A percentile compares a stretch with the other conserved stretches of the same genome.
phyloP scores from a whole-genome alignment of 2,797 vertebrate genomes.

The Cetoscarus ocellatus region DNA sequence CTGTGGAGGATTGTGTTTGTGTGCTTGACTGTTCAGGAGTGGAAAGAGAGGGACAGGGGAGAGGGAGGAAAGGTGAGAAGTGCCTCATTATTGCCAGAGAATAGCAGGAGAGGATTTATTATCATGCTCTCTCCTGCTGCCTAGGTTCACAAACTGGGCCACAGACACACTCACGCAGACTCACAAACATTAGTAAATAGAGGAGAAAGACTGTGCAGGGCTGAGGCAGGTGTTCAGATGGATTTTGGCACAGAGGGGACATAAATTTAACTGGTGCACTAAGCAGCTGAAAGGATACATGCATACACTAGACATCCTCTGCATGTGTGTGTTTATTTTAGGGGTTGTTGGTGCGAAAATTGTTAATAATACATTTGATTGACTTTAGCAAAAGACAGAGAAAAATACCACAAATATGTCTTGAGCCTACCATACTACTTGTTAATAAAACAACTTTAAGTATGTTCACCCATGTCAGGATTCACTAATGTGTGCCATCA shows the following conservation, averaged over 20 bases:
- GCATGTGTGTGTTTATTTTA: slow-evolving; percentile 2
- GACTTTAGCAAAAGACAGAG: slow-evolving; percentile 3
- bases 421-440: neutral
- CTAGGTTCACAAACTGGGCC: slow-evolving; percentile 22
- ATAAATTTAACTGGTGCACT: slow-evolving; percentile 35
- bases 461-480: neutral
- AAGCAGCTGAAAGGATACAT: slow-evolving; percentile 24
- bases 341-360: neutral
- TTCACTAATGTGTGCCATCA: too few species aligned
- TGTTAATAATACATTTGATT: neutral
- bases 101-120: slow-evolving; percentile 57
- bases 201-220: slow-evolving; percentile 25
- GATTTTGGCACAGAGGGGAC: slow-evolving; percentile 20
- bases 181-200: neutral
- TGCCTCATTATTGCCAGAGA: slow-evolving; percentile 55
- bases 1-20: slow-evolving; percentile 3
- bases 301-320: neutral
- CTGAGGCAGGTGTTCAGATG: slow-evolving; percentile 48
- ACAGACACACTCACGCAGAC: slow-evolving; percentile 4
- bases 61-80: slow-evolving; percentile 52
- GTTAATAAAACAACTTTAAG: neutral
- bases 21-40: neutral
- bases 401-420: neutral
- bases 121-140: slow-evolving; percentile 36
- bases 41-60: neutral